Evolutionary conservation across 2,113 vertebrate genomes (phyloP), one percentile per base, ranked within the genome.

Genomic region (Serilophus lunatus): DNA sequence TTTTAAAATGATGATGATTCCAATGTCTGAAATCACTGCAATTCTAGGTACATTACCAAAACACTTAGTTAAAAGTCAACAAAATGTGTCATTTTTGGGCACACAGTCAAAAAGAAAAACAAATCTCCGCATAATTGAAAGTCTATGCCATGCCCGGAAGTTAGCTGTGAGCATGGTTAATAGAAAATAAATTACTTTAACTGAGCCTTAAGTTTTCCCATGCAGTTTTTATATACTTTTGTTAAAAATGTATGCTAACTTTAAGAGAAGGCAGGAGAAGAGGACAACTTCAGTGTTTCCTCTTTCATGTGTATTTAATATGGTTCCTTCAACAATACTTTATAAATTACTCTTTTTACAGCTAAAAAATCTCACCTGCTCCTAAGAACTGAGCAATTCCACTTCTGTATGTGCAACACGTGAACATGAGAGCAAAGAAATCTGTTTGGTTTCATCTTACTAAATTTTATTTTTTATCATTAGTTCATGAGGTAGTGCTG

Each of bases 71-170:
- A 56, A 90, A 74, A 94, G 28, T 94, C 50, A 96, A 95, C 53
- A 68, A 61, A 83, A 84, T 88, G 56, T 96, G 92, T 96, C 69
- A 79, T 49, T 90, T 63, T 83, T 57, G 69, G 90, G 88, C n/a
- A 75, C 29, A 47, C 5, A 53, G 38, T 59, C 80, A 93, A 75
- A 77, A 84, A 9, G 47, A 60, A 75, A 49, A 79, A 89, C 66
- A 57, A 25, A 33, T 3, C 13, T 24, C 3, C 81, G 60, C 40
- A 36, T 81, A 78, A 76, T 11, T 93, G 75, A 64, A 81, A 74
- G 38, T 36, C 64, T 86, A 28, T 89, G 53, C 23, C 36, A 33
- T 80, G 44, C 29, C 54, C 50, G 70, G 71, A 66, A 86, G 38
- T 44, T 77, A 42, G 12, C 51, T 63, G 24, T 88, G 59, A 88